These are phyloP conservation scores for Brachylomia viminalis DNA, from an alignment of 2,888 invertebrate species.

Conservation along the genomic window DNA sequence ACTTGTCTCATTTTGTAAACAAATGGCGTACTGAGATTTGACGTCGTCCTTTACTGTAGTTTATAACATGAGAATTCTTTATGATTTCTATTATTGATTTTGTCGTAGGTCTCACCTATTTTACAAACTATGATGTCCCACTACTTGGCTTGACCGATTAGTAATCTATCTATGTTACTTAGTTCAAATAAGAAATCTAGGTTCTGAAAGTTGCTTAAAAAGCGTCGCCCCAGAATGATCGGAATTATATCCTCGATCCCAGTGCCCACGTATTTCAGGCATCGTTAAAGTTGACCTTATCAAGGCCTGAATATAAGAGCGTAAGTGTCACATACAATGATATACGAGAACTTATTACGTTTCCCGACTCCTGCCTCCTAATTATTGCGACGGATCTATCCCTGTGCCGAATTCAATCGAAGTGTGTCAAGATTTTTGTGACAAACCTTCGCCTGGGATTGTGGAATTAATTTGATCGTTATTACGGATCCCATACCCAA, in stretches of 20 bases:
- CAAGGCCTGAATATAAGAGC: slow-evolving; percentile 11
- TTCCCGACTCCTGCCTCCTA: slow-evolving; percentile 25
- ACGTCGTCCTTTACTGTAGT: neutral
- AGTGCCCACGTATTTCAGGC: slow-evolving; percentile 22
- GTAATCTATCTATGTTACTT: neutral
- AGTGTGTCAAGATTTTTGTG: slow-evolving; percentile 35
- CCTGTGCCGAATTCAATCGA: slow-evolving; percentile 35
- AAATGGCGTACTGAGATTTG: too few species aligned
- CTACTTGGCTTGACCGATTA: neutral
- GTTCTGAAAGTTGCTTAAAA: neutral
- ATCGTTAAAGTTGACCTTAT: slow-evolving; percentile 48
- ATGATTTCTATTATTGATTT: too few species aligned
- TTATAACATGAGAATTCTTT: neutral
- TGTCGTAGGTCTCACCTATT: too few species aligned
- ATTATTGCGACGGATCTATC: slow-evolving; percentile 40
- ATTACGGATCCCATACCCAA: slow-evolving; percentile 21
- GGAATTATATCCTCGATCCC: slow-evolving; percentile 17
- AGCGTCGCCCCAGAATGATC: neutral
- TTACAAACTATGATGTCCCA: neutral
- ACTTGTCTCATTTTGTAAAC: neutral
- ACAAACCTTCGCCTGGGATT: slow-evolving; percentile 17
- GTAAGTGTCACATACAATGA: slow-evolving; percentile 17
- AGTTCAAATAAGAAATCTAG: neutral
- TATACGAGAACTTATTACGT: slow-evolving; percentile 26
- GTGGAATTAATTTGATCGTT: slow-evolving; percentile 43